Base-by-base conservation (phyloP, 2,113 vertebrate genomes). In the Aegotheles bennettii region DNA sequence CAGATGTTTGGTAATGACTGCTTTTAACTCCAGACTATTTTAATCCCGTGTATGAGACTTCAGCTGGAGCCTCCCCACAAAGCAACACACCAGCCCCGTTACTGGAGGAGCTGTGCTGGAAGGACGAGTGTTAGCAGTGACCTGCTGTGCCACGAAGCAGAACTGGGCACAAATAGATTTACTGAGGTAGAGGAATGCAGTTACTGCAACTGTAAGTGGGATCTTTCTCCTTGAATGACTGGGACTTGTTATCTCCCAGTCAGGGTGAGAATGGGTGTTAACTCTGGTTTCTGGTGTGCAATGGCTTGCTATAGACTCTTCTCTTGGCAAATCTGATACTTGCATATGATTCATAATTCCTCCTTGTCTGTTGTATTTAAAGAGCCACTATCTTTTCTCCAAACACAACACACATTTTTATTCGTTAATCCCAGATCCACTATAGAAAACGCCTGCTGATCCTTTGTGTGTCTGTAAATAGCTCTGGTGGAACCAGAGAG, bases 1-100 rank as follows among this genome's bases (percentile, higher is more conserved):
- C 96, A 96, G 94, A 90, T 96, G 93, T 95, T 95, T 94, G 95
- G 90, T 93, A 94, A 93, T 93, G 84, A 86, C 90, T 90, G 21
- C 94, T 93, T 93, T 82, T 89, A 91, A 74, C 80, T 86, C 75
- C 68, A 31, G 74, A 56, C 78, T 91, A 83, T 90, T 95, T 94
- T 95, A 83, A 84, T 88, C 87, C 29, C 48, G 71, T 3, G 0
- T 83, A 63, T 59, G 76, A 88, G 54, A 54, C 89, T 94, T 83
- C 85, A 95, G 94, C 93, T 93, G 94, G 92, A 92, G 68, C 38
- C 35, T 90, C 20, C 60, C 29, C 84, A 87, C 65, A 42, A 80
- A 84, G 80, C 28, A 69, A 47, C 68, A 5, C 28, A 13, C 45
- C 33, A 75, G 51, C 82, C 77, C 42, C 43, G 75, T 89, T 63